phyloP scores from a whole-genome alignment of 1,140 invertebrate species.

The Bombus ignitus region DNA sequence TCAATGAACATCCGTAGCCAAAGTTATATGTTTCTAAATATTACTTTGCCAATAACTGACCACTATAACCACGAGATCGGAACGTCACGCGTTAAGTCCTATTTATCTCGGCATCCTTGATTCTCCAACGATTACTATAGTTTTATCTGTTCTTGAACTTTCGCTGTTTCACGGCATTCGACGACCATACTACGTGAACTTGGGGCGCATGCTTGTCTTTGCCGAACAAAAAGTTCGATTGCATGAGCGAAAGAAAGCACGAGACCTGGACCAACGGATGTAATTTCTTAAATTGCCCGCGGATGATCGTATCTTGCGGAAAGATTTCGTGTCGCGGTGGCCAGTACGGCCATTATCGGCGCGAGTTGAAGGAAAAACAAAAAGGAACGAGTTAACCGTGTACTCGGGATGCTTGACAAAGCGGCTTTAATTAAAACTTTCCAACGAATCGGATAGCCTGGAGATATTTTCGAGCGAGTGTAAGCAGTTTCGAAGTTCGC shows the following conservation, averaged over 20 bases:
- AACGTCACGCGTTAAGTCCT: background rate
- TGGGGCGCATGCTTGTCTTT: background rate
- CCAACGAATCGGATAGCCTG: slow-evolving; percentile 39
- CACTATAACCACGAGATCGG: background rate
- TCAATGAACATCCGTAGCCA: background rate
- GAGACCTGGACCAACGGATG: background rate
- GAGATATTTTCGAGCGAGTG: slow-evolving; percentile 48
- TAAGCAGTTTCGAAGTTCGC: slow-evolving; percentile 17
- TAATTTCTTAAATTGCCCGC: slow-evolving; percentile 35
- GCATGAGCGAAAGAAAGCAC: background rate
- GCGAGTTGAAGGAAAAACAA: too few species aligned
- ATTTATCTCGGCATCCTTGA: background rate
- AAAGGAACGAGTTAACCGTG: slow-evolving; percentile 32
- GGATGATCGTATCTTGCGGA: slow-evolving; percentile 28
- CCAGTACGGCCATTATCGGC: slow-evolving; percentile 21
- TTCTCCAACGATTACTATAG: background rate
- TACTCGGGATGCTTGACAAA: slow-evolving; percentile 44
- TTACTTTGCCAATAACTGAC: background rate
- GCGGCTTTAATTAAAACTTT: slow-evolving; percentile 67
- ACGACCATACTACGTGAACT: background rate
- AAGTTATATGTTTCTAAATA: background rate
- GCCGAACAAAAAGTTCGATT: slow-evolving; percentile 23
- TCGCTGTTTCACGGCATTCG: background rate
- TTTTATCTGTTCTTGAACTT: background rate
- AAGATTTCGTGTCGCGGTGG: slow-evolving; percentile 36